Evolutionary conservation across 2,797 vertebrate species (phyloP).

Genomic region (Anguilla anguilla): DNA sequence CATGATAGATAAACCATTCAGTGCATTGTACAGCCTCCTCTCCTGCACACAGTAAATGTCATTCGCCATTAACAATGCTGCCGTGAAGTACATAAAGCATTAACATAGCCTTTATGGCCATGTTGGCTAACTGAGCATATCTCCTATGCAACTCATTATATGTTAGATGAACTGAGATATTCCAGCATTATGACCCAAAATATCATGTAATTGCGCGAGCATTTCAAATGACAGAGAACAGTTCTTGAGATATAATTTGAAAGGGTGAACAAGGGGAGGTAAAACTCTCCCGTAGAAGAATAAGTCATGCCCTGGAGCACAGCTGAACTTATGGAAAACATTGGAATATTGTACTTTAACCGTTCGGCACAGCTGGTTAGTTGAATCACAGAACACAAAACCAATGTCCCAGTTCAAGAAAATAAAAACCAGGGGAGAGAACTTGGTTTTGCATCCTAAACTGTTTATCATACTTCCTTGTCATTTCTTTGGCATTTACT

Average conservation of each 20-base stretch:
- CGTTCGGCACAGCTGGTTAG: background rate
- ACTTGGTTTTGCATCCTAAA: background rate
- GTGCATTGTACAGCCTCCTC: slow-evolving; percentile 74
- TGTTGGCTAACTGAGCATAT: slow-evolving; percentile 71
- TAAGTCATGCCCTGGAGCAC: background rate
- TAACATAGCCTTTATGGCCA: slow-evolving; percentile 77
- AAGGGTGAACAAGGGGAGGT: slow-evolving; percentile 47
- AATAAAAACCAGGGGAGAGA: background rate
- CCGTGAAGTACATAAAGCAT: slow-evolving; percentile 76
- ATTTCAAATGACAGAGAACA: slow-evolving; percentile 20
- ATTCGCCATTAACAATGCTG: slow-evolving; percentile 78
- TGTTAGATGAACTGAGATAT: slow-evolving; percentile 51
- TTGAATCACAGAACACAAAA: background rate
- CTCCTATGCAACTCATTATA: slow-evolving; percentile 56
- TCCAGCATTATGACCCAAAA: slow-evolving; percentile 65
- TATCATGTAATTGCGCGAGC: slow-evolving; percentile 69
- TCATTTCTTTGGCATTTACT: background rate
- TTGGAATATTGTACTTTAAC: background rate
- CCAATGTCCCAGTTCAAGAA: background rate
- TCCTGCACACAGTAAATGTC: slow-evolving; percentile 75
- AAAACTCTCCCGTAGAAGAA: slow-evolving; percentile 48
- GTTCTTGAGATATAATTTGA: slow-evolving; percentile 6
- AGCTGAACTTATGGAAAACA: background rate
- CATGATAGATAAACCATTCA: slow-evolving; percentile 79
- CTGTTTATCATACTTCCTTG: background rate